A percentile compares a stretch with the other conserved stretches of the same genome.
phyloP scores from a whole-genome alignment of 2,888 invertebrate species.

The Drosophila melanocephala region DNA sequence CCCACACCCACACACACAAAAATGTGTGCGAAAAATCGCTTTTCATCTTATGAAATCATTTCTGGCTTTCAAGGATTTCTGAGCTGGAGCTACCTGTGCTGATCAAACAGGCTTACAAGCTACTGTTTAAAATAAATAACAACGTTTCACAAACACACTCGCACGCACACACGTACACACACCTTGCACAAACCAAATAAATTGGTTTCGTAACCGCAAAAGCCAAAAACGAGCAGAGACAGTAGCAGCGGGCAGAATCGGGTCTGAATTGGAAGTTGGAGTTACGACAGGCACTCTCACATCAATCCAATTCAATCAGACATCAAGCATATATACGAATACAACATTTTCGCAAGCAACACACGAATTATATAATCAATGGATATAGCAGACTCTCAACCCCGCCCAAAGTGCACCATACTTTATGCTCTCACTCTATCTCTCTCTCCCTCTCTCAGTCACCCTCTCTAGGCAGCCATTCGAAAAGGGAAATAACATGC shows the following conservation, averaged over 20 bases:
- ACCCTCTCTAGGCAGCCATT: constrained; percentile 30
- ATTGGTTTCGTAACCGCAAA: constrained; percentile 84
- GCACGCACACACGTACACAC: constrained; percentile 12
- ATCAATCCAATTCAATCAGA: constrained; percentile 83
- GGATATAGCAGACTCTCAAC: constrained; percentile 33
- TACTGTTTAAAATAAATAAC: constrained; percentile 80
- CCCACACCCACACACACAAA: constrained; percentile 3
- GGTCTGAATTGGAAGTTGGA: constrained; percentile 32
- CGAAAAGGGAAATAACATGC: constrained; percentile 78
- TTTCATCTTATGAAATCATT: constrained; percentile 78
- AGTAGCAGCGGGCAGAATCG: constrained; percentile 25
- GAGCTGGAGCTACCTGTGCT: constrained; percentile 47
- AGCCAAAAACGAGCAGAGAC: constrained; percentile 67
- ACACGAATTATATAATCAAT: constrained; percentile 77
- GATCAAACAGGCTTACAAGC: constrained; percentile 47
- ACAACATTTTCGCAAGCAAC: constrained; percentile 72
- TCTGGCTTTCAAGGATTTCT: constrained; percentile 72
- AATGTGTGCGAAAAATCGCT: constrained; percentile 62
- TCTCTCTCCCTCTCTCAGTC: not conserved
- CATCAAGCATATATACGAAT: constrained; percentile 78
- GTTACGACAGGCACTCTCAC: constrained; percentile 59
- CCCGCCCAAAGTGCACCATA: constrained; percentile 8
- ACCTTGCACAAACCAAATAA: constrained; percentile 73
- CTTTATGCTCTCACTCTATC: not conserved
- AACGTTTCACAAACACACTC: constrained; percentile 44